Base-by-base conservation (phyloP, 2,888 invertebrate genomes). In the Alitta virens region DNA sequence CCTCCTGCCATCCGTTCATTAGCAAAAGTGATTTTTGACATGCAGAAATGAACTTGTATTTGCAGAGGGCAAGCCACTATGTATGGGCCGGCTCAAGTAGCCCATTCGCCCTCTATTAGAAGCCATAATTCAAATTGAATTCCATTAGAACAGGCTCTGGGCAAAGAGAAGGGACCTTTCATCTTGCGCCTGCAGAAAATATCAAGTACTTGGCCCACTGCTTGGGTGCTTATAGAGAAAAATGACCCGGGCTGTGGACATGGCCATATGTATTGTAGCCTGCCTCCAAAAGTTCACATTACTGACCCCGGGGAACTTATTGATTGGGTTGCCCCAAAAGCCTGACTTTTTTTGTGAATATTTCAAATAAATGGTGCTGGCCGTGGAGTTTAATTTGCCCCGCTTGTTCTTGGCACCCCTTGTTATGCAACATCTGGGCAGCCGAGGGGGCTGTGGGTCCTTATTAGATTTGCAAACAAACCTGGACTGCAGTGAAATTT, bases 111-210 rank as follows among this genome's bases (percentile, higher is more conserved):
- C 46, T 46, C 46, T 46, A 46, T 46, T 46, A 46, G 46, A 46
- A 18, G 46, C 46, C 46, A 46, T 46, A 46, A 46, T 46, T 46
- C 46, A 46, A 46, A 46, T 46, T 46, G 46, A 46, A 46, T 46
- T 46, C 46, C 46, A 46, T 46, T 46, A 46, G 18, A 46, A 46
- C 18, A 18, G 18, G n/a, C 18, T 46, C 46, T 46, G n/a, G n/a
- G 18, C 46, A 18, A 18, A 21, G 46, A 46, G 46, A 46, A 21
- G 46, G 18, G 21, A 46, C 46, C 46, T 46, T 46, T 46, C 46
- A 46, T 46, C 46, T 46, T n/a, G 46, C 7, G 46, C 18, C 46
- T n/a, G 46, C 46, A n/a, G 33, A 46, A n/a, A 46, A 46, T 46
- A 46, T 46, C 46, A 21, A 46, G 7, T 46, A 21, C 18, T 46